These are phyloP conservation scores for Varanus salvator DNA, from an alignment of 2,113 vertebrate genomes.

Conservation along the genomic window DNA sequence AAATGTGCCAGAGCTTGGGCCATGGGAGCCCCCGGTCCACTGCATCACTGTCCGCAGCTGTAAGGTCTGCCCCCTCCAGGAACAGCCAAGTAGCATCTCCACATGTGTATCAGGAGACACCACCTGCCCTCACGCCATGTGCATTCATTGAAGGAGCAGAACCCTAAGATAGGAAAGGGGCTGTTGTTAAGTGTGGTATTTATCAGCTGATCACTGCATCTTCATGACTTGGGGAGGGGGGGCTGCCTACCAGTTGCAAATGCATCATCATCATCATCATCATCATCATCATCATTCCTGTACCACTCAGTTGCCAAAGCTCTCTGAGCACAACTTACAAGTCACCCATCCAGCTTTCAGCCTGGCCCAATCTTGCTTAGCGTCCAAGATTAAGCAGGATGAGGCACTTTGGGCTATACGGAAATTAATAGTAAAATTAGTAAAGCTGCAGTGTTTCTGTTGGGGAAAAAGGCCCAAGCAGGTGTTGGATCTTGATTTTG, in stretches of 20 bases:
- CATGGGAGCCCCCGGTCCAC: too few relatives aligned
- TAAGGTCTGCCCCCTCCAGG: neutral
- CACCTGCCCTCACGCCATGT: neutral
- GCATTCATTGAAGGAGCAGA: neutral
- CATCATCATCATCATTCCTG: too few relatives aligned
- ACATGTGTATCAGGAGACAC: neutral
- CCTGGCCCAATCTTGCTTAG: too few relatives aligned
- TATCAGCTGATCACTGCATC: neutral
- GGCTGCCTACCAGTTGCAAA: neutral
- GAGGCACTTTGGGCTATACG: too few relatives aligned
- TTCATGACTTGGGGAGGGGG: neutral
- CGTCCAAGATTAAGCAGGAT: too few relatives aligned
- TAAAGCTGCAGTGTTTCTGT: neutral
- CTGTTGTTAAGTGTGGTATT: neutral
- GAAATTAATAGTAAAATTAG: too few relatives aligned
- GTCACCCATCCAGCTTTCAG: too few relatives aligned
- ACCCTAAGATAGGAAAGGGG: neutral
- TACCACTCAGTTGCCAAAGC: too few relatives aligned
- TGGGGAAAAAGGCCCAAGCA: neutral
- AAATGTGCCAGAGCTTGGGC: too few relatives aligned
- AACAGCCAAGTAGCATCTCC: neutral
- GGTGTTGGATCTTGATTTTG: slow-evolving; percentile 9
- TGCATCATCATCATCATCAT: too few relatives aligned
- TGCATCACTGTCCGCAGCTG: neutral
- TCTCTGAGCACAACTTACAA: too few relatives aligned